Evolutionary conservation across 2,888 invertebrate species (phyloP), one percentile per base, ranked within the genome.

Genomic region (Orthosia cruda): DNA sequence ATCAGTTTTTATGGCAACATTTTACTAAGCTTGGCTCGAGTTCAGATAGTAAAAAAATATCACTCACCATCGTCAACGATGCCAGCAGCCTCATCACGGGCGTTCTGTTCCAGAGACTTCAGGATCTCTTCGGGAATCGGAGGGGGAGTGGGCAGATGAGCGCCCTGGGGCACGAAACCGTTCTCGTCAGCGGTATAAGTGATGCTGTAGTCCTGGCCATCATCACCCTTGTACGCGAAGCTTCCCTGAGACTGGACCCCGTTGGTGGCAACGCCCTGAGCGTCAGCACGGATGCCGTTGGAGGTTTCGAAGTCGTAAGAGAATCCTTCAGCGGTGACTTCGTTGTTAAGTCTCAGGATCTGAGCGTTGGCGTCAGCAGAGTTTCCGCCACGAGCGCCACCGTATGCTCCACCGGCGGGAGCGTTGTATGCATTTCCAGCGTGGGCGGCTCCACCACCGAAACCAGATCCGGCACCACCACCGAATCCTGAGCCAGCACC

Each of bases 131-230:
- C 96, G 0, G 97, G 97, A 90, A 96, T 96, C 58, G 96, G 97
- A 45, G 96, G 96, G 84, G 93, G 97, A 58, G 97, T 96, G 74
- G 97, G 97, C 64, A 96, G 89, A 87, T 96, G 96, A 66, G 96
- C 96, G 66, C 96, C 96, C 86, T 91, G 93, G 73, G 96, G 96
- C 88, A 93, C 93, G 94, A 88, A 96, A 12, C 96, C 96, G 81
- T 96, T 96, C 92, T 96, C 96, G 64, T 96, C 96, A 92, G 96
- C 96, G 55, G 96, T 96, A 90, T 96, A 96, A 0, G 94, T 92
- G 90, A 96, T 96, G 92, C 94, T 94, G 94, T 96, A 96, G 89
- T 96, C 96, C 83, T 96, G 96, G 61, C 96, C 96, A 89, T 96
- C 96, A 69, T 96, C 96, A 47, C 96, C 96, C 91, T 96, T 96